These are phyloP conservation scores for Tenthredo distinguenda DNA, from an alignment of 2,888 invertebrate species.

Conservation along the genomic window DNA sequence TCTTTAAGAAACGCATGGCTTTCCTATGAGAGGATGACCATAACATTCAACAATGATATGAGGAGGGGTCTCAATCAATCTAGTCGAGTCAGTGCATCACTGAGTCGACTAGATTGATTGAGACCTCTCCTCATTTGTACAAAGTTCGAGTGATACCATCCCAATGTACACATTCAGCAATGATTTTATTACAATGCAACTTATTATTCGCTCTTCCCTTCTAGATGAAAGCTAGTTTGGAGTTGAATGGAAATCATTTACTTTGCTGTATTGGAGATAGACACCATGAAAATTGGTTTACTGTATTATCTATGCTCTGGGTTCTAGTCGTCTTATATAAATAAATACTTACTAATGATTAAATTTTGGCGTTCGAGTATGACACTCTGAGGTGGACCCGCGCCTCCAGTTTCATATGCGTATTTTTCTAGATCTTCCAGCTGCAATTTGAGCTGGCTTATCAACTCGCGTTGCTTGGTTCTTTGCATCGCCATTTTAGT, in stretches of 20 bases:
- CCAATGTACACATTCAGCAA: neutral
- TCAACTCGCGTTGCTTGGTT: slow-evolving; percentile 88
- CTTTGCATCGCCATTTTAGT: slow-evolving; percentile 82
- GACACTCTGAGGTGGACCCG: slow-evolving; percentile 88
- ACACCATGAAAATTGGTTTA: neutral
- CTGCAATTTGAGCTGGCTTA: slow-evolving; percentile 94
- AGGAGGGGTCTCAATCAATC: too few species aligned
- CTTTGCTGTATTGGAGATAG: neutral
- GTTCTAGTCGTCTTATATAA: neutral
- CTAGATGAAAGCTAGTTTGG: neutral
- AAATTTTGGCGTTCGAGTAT: slow-evolving; percentile 93
- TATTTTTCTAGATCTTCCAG: slow-evolving; percentile 95
- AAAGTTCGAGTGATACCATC: too few species aligned
- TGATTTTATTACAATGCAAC: neutral
- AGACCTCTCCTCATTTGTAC: too few species aligned
- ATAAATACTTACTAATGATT: slow-evolving; percentile 82
- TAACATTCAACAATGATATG: neutral
- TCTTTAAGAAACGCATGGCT: neutral
- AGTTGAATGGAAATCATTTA: neutral
- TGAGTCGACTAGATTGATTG: too few species aligned
- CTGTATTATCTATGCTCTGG: neutral
- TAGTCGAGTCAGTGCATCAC: too few species aligned
- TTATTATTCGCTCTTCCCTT: neutral
- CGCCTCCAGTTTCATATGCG: slow-evolving; percentile 93
- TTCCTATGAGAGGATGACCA: neutral